Base-by-base conservation (phyloP, 92 coral and sea anemone genomes). In the Blastomussa wellsi region DNA sequence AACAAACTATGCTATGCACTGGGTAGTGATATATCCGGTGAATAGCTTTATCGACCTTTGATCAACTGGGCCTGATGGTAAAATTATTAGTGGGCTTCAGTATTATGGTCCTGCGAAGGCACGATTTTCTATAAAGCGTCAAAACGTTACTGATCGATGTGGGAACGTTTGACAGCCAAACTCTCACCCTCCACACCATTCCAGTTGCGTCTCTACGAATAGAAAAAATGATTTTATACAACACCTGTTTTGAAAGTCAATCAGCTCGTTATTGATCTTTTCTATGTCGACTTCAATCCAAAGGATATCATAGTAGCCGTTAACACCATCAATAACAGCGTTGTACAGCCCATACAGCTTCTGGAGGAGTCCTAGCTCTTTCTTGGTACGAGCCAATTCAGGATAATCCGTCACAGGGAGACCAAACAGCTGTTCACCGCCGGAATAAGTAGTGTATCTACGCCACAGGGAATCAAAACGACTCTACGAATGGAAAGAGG, bases 211-310 rank as follows among this genome's bases (percentile, higher is more conserved):
- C 35, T 67, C 49, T 44, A 44, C 49, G 49, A 13, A 44, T 6
- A 44, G 12, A 4, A 44, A 44, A 44, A 6, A 44, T 44, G 49
- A 44, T 44, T 44, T 70, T 19, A 70, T 35, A 36, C 74, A 36
- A 83, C 17, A 94, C 98, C 98, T 94, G 91, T 94, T 94, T 69
- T 94, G 98, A 76, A 94, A 94, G 90, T 94, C 98, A 76, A 92
- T 47, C 29, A 94, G 87, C 76, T 94, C 98, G 22, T 88, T 76
- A 82, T 94, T 94, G 44, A 94, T 94, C 91, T 92, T 94, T 82
- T 94, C 98, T 15, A 94, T 94, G 48, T 94, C 98, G 75, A 94
- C 98, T 62, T 94, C 98, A 17, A 88, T 94, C 98, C 98, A 94
- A 59, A 94, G 89, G 76, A 94, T 94, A 72, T 94, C 98, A 47